These are phyloP conservation scores for Corticium candelabrum DNA, from an alignment of 37 sponge, comb jelly and placozoan species.

Conservation along the genomic window DNA sequence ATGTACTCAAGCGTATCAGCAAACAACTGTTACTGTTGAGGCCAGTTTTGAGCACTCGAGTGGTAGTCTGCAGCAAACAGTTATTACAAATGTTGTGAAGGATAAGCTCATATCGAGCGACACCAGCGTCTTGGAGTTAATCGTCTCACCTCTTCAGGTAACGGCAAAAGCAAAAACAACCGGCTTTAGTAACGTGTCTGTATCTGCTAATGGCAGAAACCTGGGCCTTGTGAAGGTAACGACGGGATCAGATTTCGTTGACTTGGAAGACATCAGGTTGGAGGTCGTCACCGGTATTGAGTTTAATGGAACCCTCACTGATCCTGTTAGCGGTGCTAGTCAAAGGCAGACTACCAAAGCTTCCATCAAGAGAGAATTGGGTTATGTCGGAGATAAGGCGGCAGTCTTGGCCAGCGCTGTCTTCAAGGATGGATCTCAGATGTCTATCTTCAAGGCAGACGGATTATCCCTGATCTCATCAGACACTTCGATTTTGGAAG, in stretches of 20 bases:
- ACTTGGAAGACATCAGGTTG: not conserved
- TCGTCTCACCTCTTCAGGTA: not conserved
- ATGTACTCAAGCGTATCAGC: not conserved
- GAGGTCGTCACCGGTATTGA: slow-evolving; percentile 1
- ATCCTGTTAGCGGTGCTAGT: not conserved
- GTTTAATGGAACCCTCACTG: not conserved
- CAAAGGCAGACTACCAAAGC: not conserved
- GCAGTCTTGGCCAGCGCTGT: slow-evolving; percentile 6
- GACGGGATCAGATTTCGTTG: not conserved
- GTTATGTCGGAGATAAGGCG: not conserved
- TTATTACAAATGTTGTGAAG: not conserved
- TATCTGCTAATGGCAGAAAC: not conserved
- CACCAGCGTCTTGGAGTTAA: not conserved
- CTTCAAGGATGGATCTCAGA: not conserved
- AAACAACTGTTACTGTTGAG: not conserved
- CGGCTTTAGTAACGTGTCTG: not conserved
- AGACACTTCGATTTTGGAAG: not conserved
- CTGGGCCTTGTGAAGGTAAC: not conserved
- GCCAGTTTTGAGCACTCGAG: not conserved
- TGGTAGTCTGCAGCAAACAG: not conserved
- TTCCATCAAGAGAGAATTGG: not conserved
- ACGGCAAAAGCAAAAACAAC: not conserved
- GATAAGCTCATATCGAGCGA: not conserved
- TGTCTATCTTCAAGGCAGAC: not conserved
- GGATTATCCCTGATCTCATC: not conserved